Percentiles rank a stretch among this genome's conserved stretches.
These are phyloP conservation scores for Crypturellus tataupa DNA, from an alignment of 2,797 vertebrate species.

Conservation along the genomic window DNA sequence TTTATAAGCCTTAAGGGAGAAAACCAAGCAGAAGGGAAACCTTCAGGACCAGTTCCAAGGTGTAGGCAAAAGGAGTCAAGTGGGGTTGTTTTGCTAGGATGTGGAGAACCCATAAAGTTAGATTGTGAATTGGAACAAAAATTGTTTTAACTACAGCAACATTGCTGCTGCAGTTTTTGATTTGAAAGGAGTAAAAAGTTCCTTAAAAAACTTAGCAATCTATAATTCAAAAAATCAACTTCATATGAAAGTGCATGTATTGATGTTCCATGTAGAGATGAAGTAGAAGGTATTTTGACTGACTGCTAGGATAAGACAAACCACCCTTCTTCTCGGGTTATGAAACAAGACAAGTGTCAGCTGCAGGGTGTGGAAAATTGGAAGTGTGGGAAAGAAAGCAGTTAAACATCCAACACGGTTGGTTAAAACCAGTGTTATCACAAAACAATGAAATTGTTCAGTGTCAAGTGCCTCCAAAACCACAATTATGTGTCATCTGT, in stretches of 20 bases:
- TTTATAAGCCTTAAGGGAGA: neutral
- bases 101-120: neutral
- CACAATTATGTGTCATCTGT: accelerated
- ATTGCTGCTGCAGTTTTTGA: neutral
- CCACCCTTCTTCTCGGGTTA: neutral
- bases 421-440: neutral
- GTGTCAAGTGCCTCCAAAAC: accelerated
- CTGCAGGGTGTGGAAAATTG: neutral
- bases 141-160: neutral
- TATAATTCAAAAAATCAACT: neutral
- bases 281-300: neutral
- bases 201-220: neutral
- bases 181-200: neutral
- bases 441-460: neutral
- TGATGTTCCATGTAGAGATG: neutral
- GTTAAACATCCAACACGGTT: neutral
- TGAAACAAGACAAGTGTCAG: neutral
- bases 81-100: accelerated
- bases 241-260: neutral
- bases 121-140: neutral
- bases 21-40: neutral
- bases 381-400: neutral
- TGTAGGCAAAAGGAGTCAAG: neutral
- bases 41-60: neutral
- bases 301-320: neutral